A percentile compares a stretch with the other conserved stretches of the same genome.
These are phyloP conservation scores for Gisinianus flammeolus DNA, from an alignment of 2,888 invertebrate species.

Conservation along the genomic window DNA sequence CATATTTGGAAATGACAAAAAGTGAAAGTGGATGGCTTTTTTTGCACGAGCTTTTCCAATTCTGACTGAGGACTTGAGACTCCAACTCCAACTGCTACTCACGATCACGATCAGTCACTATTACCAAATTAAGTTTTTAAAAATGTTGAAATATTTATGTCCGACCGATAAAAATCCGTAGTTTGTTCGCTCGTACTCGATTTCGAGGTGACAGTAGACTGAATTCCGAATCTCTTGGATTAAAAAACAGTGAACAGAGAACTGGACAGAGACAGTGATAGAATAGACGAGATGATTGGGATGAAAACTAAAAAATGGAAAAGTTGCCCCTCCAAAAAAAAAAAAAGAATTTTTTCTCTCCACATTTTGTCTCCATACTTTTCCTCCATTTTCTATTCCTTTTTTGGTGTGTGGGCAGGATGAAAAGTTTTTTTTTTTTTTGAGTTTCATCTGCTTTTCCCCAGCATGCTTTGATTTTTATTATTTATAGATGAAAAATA, in stretches of 20 bases:
- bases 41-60: no score
- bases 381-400: background rate
- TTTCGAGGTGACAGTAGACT: no score
- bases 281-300: background rate
- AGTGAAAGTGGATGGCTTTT: no score
- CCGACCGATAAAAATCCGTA: background rate
- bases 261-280: no score
- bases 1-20: no score
- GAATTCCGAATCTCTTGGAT: background rate
- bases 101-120: no score
- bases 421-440: background rate
- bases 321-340: no score
- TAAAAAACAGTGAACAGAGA: no score
- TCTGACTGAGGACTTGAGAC: no score
- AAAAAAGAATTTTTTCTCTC: background rate
- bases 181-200: background rate
- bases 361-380: background rate
- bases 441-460: background rate
- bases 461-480: background rate
- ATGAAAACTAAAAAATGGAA: background rate
- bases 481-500: constrained; percentile 28
- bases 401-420: background rate
- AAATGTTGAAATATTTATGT: background rate
- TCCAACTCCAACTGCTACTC: no score
- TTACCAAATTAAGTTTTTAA: background rate